A percentile compares a stretch with the other conserved stretches of the same genome.
Conservation (phyloP, 1,140 invertebrate species). For the Caenorhabditis briggsae region DNA sequence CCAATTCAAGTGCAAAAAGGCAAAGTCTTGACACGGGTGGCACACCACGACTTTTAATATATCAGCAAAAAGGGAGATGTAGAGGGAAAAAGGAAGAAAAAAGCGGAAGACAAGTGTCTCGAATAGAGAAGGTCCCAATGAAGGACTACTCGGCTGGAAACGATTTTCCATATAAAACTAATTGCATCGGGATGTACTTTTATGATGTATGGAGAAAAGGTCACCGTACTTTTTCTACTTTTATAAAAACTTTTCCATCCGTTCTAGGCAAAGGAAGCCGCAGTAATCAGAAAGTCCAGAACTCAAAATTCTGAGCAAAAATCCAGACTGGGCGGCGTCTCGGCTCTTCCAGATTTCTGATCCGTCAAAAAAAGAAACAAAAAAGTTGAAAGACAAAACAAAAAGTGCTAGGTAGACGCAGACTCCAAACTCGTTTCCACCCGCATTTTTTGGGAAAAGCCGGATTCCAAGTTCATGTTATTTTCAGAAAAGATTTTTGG, state of each 20-base stretch:
- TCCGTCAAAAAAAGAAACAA: neutral
- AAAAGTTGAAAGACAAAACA: constrained; percentile 16
- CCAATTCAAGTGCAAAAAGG: constrained; percentile 51
- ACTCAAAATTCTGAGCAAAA: no score
- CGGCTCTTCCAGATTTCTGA: neutral
- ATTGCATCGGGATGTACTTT: constrained; percentile 30
- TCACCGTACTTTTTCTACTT: neutral
- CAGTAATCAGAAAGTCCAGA: no score
- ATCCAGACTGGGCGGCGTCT: no score
- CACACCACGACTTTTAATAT: constrained; percentile 55
- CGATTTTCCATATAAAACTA: constrained; percentile 14
- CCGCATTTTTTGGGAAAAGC: neutral
- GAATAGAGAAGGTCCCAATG: constrained; percentile 23
- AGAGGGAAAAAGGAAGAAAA: constrained; percentile 15
- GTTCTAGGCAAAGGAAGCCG: no score
- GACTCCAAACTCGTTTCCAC: neutral
- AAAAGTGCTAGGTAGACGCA: neutral
- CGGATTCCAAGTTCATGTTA: constrained; percentile 22
- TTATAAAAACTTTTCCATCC: no score
- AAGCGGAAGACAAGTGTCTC: constrained; percentile 31
- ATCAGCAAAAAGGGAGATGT: constrained; percentile 43
- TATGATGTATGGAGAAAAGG: neutral
- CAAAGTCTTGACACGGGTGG: constrained; percentile 43
- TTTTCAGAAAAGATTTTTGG: neutral
- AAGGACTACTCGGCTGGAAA: constrained; percentile 50